Evolutionary conservation across 1,140 invertebrate species (phyloP), one percentile per base, ranked within the genome.

Genomic region (Hypothenemus hampei): DNA sequence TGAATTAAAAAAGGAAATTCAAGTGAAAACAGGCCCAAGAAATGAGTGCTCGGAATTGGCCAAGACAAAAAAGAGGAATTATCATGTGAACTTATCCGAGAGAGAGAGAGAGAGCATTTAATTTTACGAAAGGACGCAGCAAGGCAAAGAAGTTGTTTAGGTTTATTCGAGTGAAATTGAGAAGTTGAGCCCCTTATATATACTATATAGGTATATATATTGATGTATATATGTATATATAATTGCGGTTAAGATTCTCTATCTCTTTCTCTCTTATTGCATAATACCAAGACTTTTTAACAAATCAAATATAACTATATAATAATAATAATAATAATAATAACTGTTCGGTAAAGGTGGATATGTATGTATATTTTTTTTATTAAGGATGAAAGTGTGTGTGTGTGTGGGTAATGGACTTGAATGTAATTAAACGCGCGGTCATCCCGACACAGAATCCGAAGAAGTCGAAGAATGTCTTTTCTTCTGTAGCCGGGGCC

Each of bases 401-500:
- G n/a, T n/a, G n/a, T n/a, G n/a, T n/a, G n/a, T n/a, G n/a, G n/a
- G n/a, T n/a, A n/a, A n/a, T n/a, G n/a, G n/a, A n/a, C n/a, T n/a
- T 13, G 26, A 54, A 23, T 35, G 23, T 46, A 54, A 54, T 54
- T 46, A 45, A 16, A 43, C 33, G 37, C 24, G 29, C 23, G 51
- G n/a, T n/a, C n/a, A n/a, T n/a, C n/a, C 19, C 51, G 16, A 24
- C 31, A 24, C 51, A 54, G 51, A 54, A 54, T 54, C 51, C 51
- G 51, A 54, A 54, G 51, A 54, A 54, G 51, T 46, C 43, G 33
- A 39, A 24, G 51, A 54, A 54, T 54, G 51, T 43, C 51, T 54
- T 44, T 54, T 54, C 45, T 54, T 54, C 41, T n/a, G n/a, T n/a
- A n/a, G n/a, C n/a, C n/a, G n/a, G n/a, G n/a, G n/a, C n/a, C n/a